phyloP scores from a whole-genome alignment of 2,113 vertebrate species.

The Nycticebus coucang region DNA sequence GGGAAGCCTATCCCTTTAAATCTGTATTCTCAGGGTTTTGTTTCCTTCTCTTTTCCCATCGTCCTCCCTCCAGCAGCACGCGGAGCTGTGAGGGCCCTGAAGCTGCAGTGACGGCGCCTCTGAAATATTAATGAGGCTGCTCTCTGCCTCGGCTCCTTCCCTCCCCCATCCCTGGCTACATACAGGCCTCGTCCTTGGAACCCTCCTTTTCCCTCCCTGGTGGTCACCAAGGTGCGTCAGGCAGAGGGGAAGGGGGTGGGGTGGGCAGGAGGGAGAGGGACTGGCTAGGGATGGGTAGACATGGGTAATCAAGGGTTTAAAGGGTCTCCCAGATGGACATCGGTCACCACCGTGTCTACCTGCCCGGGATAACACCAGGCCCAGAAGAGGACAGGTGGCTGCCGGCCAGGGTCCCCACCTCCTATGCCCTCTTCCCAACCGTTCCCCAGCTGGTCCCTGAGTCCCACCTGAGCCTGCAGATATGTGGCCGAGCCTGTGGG shows the following conservation, averaged over 20 bases:
- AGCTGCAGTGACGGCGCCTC: slow-evolving; percentile 75
- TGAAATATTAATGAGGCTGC: slow-evolving; percentile 81
- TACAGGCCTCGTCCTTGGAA: slow-evolving; percentile 52
- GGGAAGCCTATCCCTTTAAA: slow-evolving; percentile 73
- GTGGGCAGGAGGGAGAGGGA: background rate
- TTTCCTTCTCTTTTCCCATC: slow-evolving; percentile 73
- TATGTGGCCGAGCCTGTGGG: background rate
- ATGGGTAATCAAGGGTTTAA: background rate
- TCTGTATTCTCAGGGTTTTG: slow-evolving; percentile 72
- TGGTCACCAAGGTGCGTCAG: slow-evolving; percentile 46
- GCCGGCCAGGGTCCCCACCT: background rate
- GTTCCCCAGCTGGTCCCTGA: background rate
- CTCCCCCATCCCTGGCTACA: slow-evolving; percentile 6
- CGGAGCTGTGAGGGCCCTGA: slow-evolving; percentile 61
- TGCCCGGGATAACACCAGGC: background rate
- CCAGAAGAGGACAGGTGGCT: background rate
- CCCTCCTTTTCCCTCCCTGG: slow-evolving; percentile 8
- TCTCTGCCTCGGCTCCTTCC: slow-evolving; percentile 59
- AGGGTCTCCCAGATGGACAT: background rate
- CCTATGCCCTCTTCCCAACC: background rate
- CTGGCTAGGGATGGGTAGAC: background rate
- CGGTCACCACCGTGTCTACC: background rate
- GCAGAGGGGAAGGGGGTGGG: background rate
- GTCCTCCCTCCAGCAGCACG: slow-evolving; percentile 67
- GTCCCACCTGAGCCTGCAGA: background rate